Base-by-base conservation (phyloP, 2,888 invertebrate genomes). In the Tolmerus cingulatus region DNA sequence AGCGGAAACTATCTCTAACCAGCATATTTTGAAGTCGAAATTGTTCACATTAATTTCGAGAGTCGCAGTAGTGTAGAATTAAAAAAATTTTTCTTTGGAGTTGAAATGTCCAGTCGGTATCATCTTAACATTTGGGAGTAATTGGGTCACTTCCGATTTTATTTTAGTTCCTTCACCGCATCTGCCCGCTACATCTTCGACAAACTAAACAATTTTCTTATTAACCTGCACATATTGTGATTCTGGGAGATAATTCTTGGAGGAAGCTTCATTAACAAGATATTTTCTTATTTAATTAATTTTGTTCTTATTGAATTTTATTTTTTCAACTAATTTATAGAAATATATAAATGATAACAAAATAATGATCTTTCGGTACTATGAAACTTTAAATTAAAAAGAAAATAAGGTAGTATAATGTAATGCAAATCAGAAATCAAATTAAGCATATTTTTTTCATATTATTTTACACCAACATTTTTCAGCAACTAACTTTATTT, bases 131-230 rank as follows among this genome's bases (percentile, higher is more conserved):
- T 97, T 90, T 96, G 97, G 95, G 97, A 98, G 92, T 95, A 97
- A 90, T 93, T 98, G 34, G 98, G 98, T 91, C 97, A 97, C 95
- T 97, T 96, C 27, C 98, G 98, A 98, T 95, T 98, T 14, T 98
- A 98, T 91, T 98, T 98, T 92, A 94, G 97, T 16, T 95, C 97
- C 0, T 93, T 97, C 76, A 95, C 96, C 86, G 92, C 97, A 2
- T 93, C 98, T 76, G 95, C 97, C 88, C 93, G 95, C 87, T 96
- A 95, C 92, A 90, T 97, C 66, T 94, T 96, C 90, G 94, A 94
- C 89, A 94, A 94, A 91, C 92, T 96, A 43, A 95, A 96, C 91
- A 93, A 93, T 90, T 96, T 96, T 93, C 94, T 97, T 43, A 98
- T 97, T 90, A 94, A 94, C 27, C 95, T 96, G 88, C 95, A 96